phyloP scores from a whole-genome alignment of 2,888 invertebrate genomes.

The Calameuta filiformis region DNA sequence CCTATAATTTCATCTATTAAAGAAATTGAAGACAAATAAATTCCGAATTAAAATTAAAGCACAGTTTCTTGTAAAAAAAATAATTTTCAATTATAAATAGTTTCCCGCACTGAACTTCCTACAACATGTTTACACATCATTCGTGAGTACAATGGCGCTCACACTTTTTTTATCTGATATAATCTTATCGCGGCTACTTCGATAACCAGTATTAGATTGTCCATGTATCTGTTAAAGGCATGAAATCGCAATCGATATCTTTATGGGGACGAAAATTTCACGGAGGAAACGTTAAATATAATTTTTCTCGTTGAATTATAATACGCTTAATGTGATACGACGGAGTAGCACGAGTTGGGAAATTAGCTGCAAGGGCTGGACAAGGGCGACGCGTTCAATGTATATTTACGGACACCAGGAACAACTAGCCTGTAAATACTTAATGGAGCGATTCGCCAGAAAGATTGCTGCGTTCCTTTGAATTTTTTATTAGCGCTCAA shows the following conservation, averaged over 20 bases:
- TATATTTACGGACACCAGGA: background rate
- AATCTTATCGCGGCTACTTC: background rate
- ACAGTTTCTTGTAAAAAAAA: too few relatives aligned
- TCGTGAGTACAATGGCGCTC: too few relatives aligned
- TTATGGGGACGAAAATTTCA: too few relatives aligned
- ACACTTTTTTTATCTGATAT: background rate
- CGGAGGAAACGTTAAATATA: too few relatives aligned
- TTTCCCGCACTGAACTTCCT: too few relatives aligned
- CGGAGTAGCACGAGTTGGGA: background rate
- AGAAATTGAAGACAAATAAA: too few relatives aligned
- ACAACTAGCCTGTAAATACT: background rate
- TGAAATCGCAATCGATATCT: too few relatives aligned
- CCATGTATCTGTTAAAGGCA: too few relatives aligned
- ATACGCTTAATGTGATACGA: background rate
- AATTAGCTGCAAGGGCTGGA: background rate
- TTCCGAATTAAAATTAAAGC: too few relatives aligned
- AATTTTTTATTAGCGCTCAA: background rate
- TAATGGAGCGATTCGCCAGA: background rate
- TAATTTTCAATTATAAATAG: too few relatives aligned
- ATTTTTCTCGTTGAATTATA: background rate
- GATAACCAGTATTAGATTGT: background rate
- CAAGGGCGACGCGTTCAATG: background rate
- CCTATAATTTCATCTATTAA: too few relatives aligned
- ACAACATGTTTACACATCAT: too few relatives aligned
- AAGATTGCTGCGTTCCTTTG: background rate